phyloP scores from a whole-genome alignment of 2,113 vertebrate genomes.

The Eira barbara region DNA sequence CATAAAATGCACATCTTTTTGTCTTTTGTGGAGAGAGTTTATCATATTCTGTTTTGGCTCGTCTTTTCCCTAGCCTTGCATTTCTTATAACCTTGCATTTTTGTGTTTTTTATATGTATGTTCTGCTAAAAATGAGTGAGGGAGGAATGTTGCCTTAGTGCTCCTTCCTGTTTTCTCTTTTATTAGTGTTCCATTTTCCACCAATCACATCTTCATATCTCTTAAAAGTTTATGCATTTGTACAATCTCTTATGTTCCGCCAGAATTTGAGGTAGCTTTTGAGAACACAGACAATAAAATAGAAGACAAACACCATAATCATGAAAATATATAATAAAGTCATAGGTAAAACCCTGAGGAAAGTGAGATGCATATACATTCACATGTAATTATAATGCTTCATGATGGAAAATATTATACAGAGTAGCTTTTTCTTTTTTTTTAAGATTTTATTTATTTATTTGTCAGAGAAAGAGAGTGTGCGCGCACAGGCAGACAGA shows the following conservation, averaged over 20 bases:
- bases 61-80: neutral
- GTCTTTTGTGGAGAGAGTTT: neutral
- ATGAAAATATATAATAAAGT: neutral
- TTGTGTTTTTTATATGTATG: neutral
- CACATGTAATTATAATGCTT: neutral
- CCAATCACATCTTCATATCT: neutral
- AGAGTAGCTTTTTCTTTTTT: neutral
- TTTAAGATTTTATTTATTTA: too few species aligned
- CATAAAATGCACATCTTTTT: neutral
- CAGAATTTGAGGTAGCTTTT: slow-evolving; percentile 2
- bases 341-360: neutral
- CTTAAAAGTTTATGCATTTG: neutral
- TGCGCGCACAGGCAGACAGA: too few species aligned
- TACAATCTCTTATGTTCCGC: neutral
- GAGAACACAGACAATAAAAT: neutral
- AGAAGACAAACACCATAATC: slow-evolving; percentile 3
- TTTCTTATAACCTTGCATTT: neutral
- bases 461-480: too few species aligned
- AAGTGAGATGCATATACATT: neutral
- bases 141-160: neutral
- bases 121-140: neutral
- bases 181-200: neutral
- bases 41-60: neutral
- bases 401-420: neutral
- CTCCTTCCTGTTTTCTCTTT: neutral